Conservation (phyloP, 2,888 invertebrate species). For the Hyposoter dolosus region DNA sequence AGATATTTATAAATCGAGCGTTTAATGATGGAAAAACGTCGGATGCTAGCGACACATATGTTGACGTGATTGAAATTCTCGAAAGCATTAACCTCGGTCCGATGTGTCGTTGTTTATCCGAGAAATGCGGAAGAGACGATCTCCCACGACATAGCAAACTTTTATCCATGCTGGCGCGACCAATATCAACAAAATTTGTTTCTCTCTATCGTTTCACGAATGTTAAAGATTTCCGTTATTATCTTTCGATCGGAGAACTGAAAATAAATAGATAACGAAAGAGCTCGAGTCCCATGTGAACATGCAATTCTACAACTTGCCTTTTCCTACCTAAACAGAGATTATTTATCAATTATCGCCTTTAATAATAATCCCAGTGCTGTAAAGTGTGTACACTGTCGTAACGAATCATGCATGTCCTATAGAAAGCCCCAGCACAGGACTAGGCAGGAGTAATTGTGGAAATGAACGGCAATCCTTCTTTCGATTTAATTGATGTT, state of each 20-base stretch:
- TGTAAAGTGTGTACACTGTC: not conserved
- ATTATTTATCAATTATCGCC: conserved; percentile 5
- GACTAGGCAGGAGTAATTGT: not conserved
- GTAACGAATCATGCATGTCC: not conserved
- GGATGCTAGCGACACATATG: not conserved
- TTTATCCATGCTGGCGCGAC: not conserved
- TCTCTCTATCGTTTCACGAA: not conserved
- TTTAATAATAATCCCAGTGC: not conserved
- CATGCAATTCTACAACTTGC: not conserved
- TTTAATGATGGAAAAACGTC: not conserved
- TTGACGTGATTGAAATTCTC: not conserved
- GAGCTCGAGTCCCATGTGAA: not conserved
- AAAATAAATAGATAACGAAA: not conserved
- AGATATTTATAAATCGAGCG: not conserved
- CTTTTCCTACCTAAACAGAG: not conserved
- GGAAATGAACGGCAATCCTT: not conserved
- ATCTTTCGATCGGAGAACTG: not conserved
- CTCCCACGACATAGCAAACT: not conserved
- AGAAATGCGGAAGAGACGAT: not conserved
- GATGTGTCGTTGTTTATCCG: not conserved
- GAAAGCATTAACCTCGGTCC: not conserved
- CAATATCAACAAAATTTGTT: not conserved
- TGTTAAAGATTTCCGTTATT: not conserved
- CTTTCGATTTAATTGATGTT: not conserved
- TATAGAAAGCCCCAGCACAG: not conserved